Conservation (phyloP, 2,888 invertebrate species). For the Dendrolimus pini region DNA sequence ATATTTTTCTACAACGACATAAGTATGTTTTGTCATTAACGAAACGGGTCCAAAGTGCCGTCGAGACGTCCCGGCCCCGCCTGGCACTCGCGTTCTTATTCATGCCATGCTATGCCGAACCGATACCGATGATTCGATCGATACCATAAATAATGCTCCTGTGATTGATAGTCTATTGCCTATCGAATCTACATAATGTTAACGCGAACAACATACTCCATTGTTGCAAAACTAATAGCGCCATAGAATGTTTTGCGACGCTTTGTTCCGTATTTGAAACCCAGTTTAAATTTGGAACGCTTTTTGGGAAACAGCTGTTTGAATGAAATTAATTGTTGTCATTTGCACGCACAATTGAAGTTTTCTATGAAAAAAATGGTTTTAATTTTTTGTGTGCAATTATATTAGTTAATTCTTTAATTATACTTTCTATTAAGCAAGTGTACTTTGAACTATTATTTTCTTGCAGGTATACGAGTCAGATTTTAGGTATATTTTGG, state of each 20-base stretch:
- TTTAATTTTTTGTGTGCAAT: too few species aligned
- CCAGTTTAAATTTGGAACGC: not conserved
- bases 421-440: too few species aligned
- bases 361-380: too few species aligned
- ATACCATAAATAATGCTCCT: constrained; percentile 61
- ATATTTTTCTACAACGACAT: not conserved
- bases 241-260: constrained; percentile 1
- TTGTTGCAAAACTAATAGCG: constrained; percentile 36
- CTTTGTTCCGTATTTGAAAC: constrained; percentile 3
- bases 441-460: too few species aligned
- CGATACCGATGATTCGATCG: constrained; percentile 43
- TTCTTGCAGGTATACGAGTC: too few species aligned
- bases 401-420: too few species aligned
- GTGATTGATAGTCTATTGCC: constrained; percentile 57
- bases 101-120: constrained; percentile 19
- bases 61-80: constrained; percentile 36
- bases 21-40: not conserved
- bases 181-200: constrained; percentile 14
- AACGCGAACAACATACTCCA: constrained; percentile 25
- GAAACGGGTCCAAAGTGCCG: constrained; percentile 15
- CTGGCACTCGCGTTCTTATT: constrained; percentile 45
- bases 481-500: too few species aligned
- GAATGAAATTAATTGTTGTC: too few species aligned
- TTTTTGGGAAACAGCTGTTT: too few species aligned
- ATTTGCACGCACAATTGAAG: too few species aligned